phyloP scores from a whole-genome alignment of 2,113 vertebrate species.

The Neopipo cinnamomea region DNA sequence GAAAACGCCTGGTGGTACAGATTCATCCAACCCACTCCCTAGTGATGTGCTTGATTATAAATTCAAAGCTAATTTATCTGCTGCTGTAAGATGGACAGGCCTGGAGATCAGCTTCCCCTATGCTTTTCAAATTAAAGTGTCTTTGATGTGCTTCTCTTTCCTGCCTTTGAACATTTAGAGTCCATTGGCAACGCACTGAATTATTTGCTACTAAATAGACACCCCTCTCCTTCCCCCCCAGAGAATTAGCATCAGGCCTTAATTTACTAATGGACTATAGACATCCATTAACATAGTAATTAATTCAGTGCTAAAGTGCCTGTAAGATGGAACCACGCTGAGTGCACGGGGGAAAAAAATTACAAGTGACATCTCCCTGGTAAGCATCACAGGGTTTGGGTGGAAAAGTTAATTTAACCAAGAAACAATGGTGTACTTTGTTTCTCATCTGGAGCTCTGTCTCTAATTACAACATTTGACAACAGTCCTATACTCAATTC shows the following conservation, averaged over 20 bases:
- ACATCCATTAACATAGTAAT: slow-evolving; percentile 57
- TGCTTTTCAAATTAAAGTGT: neutral
- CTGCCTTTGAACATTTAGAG: slow-evolving; percentile 43
- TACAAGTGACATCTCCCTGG: slow-evolving; percentile 8
- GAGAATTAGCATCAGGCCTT: slow-evolving; percentile 55
- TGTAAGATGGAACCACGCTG: neutral
- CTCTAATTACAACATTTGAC: neutral
- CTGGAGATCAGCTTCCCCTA: neutral
- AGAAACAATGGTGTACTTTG: neutral
- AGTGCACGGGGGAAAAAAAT: neutral
- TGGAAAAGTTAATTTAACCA: slow-evolving; percentile 27
- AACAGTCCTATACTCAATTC: neutral
- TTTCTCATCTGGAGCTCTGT: neutral
- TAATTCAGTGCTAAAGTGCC: slow-evolving; percentile 65
- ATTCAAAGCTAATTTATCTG: neutral
- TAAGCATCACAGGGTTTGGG: neutral
- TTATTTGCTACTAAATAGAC: slow-evolving; percentile 10
- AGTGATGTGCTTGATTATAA: neutral
- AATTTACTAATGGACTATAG: slow-evolving; percentile 61
- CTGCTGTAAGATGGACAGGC: neutral
- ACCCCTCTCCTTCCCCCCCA: neutral
- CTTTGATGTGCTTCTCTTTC: slow-evolving; percentile 37
- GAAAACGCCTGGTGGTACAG: neutral
- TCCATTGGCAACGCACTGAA: neutral
- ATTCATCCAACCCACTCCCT: neutral